Base-by-base conservation (phyloP, 2,797 vertebrate species). In the Nannoperca obscura region DNA sequence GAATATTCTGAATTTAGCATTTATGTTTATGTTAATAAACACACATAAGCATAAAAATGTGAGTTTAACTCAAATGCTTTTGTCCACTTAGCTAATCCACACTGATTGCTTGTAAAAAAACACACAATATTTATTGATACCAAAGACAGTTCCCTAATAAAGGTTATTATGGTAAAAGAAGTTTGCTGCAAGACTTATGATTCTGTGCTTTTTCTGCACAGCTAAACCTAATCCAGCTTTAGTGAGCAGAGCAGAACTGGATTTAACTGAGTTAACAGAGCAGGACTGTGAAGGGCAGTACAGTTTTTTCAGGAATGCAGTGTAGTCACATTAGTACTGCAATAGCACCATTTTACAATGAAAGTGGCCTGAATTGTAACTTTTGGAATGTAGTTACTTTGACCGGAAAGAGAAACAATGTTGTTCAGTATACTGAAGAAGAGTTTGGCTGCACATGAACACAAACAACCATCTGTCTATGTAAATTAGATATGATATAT, bases 201-300 rank as follows among this genome's bases (percentile, higher is more conserved):
- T 50, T 78, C 50, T 40, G n/a, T 54, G 22, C 54, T 59, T 80
- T 69, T 54, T 71, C 20, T 70, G 64, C 74, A 75, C 78, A 27
- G 52, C 38, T 81, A 19, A 66, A 76, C 61, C 49, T 83, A 80
- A 88, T 85, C 72, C 78, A 71, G 78, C 75, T 86, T 83, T 71
- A 71, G 67, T 57, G 74, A 83, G 53, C 42, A 27, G 65, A 79
- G 78, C 60, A 71, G 71, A 81, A 57, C 69, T 55, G 80, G 47
- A 60, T 80, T 81, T 71, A 46, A 27, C 52, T 19, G 82, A 85
- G 78, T 82, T 85, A 67, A 61, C 64, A 32, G 70, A 59, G 67
- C 59, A 69, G 50, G 58, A 46, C 66, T 54, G 71, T 75, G 70
- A 80, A 80, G 79, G 70, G 76, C 74, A 65, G 58, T 49, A 17